A percentile compares a stretch with the other conserved stretches of the same genome.
These are phyloP conservation scores for Drosophila ambigua DNA, from an alignment of 1,140 invertebrate species.

Conservation along the genomic window DNA sequence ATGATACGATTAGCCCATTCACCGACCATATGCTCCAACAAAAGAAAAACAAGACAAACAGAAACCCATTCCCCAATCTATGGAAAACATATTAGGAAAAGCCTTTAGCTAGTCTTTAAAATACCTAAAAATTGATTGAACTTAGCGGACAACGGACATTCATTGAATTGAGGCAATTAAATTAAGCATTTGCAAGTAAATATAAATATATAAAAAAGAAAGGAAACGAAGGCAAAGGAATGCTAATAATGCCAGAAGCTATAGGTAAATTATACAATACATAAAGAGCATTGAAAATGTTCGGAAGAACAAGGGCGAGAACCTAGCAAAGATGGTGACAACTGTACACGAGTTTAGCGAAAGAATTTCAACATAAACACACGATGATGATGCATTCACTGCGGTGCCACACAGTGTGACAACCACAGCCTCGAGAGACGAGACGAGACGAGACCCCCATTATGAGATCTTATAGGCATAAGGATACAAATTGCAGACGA, in stretches of 20 bases:
- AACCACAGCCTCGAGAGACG: constrained; percentile 1
- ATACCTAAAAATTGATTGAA: constrained; percentile 61
- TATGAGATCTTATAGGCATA: too few relatives aligned
- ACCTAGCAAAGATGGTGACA: constrained; percentile 1
- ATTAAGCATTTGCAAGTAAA: constrained; percentile 32
- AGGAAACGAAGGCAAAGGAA: neutral
- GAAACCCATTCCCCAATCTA: neutral
- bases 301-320: neutral
- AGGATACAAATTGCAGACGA: too few relatives aligned
- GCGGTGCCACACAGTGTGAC: constrained; percentile 29
- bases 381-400: neutral
- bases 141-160: constrained; percentile 77
- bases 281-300: constrained; percentile 40
- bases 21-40: neutral
- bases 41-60: neutral
- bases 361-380: constrained; percentile 19
- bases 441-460: too few relatives aligned
- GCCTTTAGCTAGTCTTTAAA: constrained; percentile 67
- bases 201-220: constrained; percentile 9
- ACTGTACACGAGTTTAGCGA: constrained; percentile 25
- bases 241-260: constrained; percentile 22
- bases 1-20: constrained; percentile 3
- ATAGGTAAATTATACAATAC: constrained; percentile 75
- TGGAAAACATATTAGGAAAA: neutral
- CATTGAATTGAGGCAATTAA: constrained; percentile 66